Conservation (phyloP, 1,140 invertebrate species). For the Semibalanus balanoides region DNA sequence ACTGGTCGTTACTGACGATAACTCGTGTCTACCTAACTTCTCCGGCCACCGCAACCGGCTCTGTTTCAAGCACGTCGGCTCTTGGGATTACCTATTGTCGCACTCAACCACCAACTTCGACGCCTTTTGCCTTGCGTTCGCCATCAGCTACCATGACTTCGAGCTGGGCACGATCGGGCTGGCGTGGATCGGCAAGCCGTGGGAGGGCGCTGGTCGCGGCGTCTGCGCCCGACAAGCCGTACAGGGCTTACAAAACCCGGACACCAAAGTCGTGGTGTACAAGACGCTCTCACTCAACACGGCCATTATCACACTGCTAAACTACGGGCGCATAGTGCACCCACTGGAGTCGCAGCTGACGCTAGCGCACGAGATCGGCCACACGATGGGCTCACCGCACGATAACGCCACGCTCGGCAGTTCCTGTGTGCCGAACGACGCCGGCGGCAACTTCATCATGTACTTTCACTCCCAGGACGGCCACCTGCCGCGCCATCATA, state of each 20-base stretch:
- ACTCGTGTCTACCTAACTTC: background rate
- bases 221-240: background rate
- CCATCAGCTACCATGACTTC: constrained; percentile 98
- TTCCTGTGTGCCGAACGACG: constrained; percentile 52
- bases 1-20: background rate
- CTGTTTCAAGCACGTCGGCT: background rate
- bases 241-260: background rate
- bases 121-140: constrained; percentile 94
- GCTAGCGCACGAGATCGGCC: constrained; percentile 96
- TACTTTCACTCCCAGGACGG: constrained; percentile 34
- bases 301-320: constrained; percentile 92
- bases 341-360: constrained; percentile 96
- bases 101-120: constrained; percentile 96
- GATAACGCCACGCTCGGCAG: constrained; percentile 62
- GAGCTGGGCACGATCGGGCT: constrained; percentile 94
- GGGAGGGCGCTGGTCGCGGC: constrained; percentile 38
- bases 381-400: constrained; percentile 94
- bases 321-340: constrained; percentile 95
- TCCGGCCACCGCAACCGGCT: background rate
- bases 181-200: constrained; percentile 90
- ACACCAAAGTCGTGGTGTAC: background rate
- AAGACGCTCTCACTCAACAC: constrained; percentile 55
- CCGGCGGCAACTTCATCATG: constrained; percentile 97
- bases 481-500: too few relatives aligned
- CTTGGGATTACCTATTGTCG: constrained; percentile 65